Evolutionary conservation across 2,797 vertebrate genomes (phyloP).

Genomic region (Liasis olivaceus): DNA sequence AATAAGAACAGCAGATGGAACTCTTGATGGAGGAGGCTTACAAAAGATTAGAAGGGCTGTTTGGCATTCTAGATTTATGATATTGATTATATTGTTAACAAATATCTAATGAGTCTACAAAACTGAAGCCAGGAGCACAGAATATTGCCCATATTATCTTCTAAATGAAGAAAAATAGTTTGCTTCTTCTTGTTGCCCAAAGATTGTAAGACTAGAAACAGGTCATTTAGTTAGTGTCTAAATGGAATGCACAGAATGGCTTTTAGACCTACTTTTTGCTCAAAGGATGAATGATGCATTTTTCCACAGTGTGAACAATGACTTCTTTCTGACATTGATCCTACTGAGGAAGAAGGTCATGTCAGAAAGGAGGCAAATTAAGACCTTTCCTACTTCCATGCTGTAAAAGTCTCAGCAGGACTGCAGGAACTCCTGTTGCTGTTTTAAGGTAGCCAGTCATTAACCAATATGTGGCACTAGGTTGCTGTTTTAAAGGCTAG

Average conservation of each 20-base stretch:
- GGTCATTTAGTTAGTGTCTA: neutral
- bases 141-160: conserved; percentile 1
- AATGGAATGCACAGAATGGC: conserved; percentile 6
- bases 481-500: neutral
- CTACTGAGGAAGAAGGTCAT: conserved; percentile 11
- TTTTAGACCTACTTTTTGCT: conserved; percentile 16
- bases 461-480: neutral
- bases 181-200: neutral
- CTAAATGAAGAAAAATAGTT: neutral
- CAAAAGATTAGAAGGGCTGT: neutral
- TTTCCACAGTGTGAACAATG: neutral
- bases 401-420: neutral
- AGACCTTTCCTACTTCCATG: neutral
- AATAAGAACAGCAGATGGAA: neutral
- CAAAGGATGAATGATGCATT: conserved; percentile 4
- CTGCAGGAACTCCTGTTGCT: neutral
- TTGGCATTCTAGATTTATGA: neutral
- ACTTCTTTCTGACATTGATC: neutral
- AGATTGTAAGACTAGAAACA: conserved; percentile 19
- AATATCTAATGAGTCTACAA: conserved; percentile 20
- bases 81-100: conserved; percentile 18
- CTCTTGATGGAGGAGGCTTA: neutral
- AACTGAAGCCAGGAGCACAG: neutral
- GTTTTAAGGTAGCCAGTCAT: neutral
- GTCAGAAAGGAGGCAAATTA: neutral